A percentile compares a stretch with the other conserved stretches of the same genome.
These are phyloP conservation scores for Paguma larvata DNA, from an alignment of 2,797 vertebrate species.

Conservation along the genomic window DNA sequence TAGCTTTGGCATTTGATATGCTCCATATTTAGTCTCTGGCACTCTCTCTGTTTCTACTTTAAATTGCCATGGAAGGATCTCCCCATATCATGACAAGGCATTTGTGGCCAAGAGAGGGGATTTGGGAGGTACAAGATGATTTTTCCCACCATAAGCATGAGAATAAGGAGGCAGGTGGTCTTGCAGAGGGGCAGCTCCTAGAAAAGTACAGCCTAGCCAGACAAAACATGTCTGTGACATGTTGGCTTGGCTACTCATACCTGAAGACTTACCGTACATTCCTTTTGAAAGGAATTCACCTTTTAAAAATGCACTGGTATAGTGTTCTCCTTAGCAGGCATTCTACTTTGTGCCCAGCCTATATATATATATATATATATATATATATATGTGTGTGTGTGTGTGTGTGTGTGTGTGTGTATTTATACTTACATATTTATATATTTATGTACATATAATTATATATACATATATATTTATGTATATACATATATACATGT, in stretches of 20 bases:
- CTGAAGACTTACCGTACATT: too few species aligned
- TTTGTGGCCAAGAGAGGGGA: background rate
- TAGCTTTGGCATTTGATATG: background rate
- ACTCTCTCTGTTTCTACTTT: background rate
- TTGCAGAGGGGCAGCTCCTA: background rate
- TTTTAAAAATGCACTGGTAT: background rate
- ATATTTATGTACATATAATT: too few species aligned
- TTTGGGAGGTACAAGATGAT: background rate
- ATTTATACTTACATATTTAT: too few species aligned
- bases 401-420: too few species aligned
- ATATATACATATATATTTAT: too few species aligned
- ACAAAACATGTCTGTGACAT: background rate
- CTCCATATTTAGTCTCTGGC: background rate
- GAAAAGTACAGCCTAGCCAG: background rate
- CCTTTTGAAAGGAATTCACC: background rate
- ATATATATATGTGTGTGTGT: too few species aligned
- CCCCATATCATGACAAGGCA: background rate
- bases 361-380: too few species aligned
- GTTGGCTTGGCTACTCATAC: background rate
- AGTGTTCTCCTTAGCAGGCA: background rate
- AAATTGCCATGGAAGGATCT: background rate
- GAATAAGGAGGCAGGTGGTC: background rate
- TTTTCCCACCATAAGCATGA: background rate
- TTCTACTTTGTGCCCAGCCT: background rate
- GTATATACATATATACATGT: too few species aligned